These are phyloP conservation scores for mouse (Mus musculus) DNA, from an alignment of 2,113 vertebrate genomes.

Conservation along the genomic window DNA sequence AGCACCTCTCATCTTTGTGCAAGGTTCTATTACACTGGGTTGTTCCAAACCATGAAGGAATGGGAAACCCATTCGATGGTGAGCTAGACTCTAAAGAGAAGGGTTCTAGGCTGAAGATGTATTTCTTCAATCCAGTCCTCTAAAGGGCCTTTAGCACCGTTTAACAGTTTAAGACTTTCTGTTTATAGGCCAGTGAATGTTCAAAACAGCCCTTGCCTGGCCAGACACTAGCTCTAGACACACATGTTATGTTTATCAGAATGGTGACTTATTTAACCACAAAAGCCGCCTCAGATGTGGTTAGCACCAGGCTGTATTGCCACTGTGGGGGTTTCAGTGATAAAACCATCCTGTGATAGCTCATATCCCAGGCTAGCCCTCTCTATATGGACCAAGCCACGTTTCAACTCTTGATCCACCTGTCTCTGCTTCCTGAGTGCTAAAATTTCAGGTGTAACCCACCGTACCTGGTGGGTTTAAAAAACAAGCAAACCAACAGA, in stretches of 20 bases:
- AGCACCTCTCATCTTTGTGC: neutral
- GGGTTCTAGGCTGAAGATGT: neutral
- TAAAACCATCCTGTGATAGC: neutral
- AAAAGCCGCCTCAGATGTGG: neutral
- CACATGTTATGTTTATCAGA: neutral
- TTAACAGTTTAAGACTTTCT: neutral
- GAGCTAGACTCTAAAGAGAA: neutral
- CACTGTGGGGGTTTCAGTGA: neutral
- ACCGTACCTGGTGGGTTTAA: neutral
- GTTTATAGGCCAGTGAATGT: neutral
- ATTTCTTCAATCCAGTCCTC: neutral
- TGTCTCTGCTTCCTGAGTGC: too few relatives aligned
- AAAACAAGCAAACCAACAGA: neutral
- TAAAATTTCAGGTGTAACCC: too few relatives aligned
- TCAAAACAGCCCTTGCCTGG: neutral
- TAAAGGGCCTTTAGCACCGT: neutral
- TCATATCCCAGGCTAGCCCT: neutral
- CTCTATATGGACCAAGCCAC: too few relatives aligned
- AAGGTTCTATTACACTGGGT: neutral
- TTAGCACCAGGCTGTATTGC: neutral
- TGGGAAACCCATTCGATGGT: neutral
- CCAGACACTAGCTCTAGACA: neutral
- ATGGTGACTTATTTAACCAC: neutral
- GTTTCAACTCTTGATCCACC: too few relatives aligned
- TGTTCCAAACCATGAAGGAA: neutral